phyloP scores from a whole-genome alignment of 2,888 invertebrate genomes.

The Antitype chi region DNA sequence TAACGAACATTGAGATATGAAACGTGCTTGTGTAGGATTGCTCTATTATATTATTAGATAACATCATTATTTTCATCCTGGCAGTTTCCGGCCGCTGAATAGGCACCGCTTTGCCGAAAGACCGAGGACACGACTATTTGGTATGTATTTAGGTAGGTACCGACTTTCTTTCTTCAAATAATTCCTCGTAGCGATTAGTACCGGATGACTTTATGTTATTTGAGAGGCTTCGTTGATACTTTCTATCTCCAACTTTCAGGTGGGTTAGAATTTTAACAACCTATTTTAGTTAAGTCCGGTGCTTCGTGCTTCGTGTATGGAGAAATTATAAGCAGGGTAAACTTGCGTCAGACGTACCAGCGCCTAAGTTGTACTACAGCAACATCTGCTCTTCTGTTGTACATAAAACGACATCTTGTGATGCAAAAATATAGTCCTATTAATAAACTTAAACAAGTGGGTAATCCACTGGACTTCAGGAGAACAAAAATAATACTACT shows the following conservation, averaged over 20 bases:
- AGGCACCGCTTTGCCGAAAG: constrained; percentile 17
- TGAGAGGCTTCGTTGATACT: constrained; percentile 25
- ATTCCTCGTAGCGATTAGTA: constrained; percentile 8
- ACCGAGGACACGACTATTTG: constrained; percentile 4
- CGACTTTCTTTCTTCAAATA: constrained; percentile 17
- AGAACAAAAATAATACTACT: too few species aligned
- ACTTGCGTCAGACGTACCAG: too few species aligned
- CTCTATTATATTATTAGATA: constrained; percentile 46
- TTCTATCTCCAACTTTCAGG: constrained; percentile 37
- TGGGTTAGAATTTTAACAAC: not conserved
- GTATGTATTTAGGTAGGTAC: not conserved
- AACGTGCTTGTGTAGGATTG: constrained; percentile 35
- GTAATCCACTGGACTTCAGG: too few species aligned
- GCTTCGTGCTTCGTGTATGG: too few species aligned
- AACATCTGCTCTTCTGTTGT: too few species aligned
- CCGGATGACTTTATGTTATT: constrained; percentile 43
- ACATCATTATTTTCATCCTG: constrained; percentile 47
- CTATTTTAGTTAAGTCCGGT: constrained; percentile 1
- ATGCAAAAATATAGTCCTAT: too few species aligned
- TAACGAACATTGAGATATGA: constrained; percentile 37
- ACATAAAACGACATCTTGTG: too few species aligned
- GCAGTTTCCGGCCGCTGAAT: constrained; percentile 27
- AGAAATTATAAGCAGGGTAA: too few species aligned
- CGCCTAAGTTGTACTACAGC: too few species aligned
- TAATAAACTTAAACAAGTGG: too few species aligned